phyloP scores from a whole-genome alignment of 2,888 invertebrate genomes.

The Aleiodes leptofemur region DNA sequence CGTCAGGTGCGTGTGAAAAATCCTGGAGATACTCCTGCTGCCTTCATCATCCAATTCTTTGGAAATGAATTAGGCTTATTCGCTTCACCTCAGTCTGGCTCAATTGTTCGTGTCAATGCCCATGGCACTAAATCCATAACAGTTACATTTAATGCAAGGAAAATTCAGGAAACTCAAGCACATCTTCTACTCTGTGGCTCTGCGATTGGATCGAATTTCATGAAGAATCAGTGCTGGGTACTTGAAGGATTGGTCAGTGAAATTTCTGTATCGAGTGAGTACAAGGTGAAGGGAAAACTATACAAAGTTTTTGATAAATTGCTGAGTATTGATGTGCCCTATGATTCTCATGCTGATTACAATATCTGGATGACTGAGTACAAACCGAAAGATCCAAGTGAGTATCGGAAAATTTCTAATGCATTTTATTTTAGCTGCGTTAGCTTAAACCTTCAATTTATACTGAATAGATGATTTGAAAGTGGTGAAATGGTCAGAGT shows the following conservation, averaged over 20 bases:
- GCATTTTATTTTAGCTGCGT: slow-evolving; percentile 5
- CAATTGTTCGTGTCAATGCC: slow-evolving; percentile 54
- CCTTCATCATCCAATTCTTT: slow-evolving; percentile 62
- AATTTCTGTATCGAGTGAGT: slow-evolving; percentile 56
- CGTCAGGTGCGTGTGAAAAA: slow-evolving; percentile 58
- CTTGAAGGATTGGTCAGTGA: slow-evolving; percentile 63
- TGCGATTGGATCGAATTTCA: slow-evolving; percentile 61
- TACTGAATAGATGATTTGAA: slow-evolving; percentile 43
- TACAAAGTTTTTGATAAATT: slow-evolving; percentile 60
- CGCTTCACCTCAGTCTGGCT: slow-evolving; percentile 45
- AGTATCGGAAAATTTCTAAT: slow-evolving; percentile 14
- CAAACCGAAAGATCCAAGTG: slow-evolving; percentile 61
- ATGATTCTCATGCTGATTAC: slow-evolving; percentile 55
- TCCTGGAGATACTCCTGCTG: slow-evolving; percentile 50
- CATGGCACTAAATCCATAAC: slow-evolving; percentile 53
- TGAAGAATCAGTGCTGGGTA: slow-evolving; percentile 62
- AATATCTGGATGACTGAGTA: slow-evolving; percentile 65
- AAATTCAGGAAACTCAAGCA: slow-evolving; percentile 59
- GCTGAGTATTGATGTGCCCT: too few relatives aligned
- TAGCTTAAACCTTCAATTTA: slow-evolving; percentile 51
- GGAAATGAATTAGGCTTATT: slow-evolving; percentile 61
- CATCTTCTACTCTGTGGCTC: slow-evolving; percentile 62
- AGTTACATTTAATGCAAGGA: slow-evolving; percentile 63
- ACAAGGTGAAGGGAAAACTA: slow-evolving; percentile 61
- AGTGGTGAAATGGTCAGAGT: slow-evolving; percentile 61